Base-by-base conservation (phyloP, 2,113 vertebrate species). In the Melanerpes formicivorus region DNA sequence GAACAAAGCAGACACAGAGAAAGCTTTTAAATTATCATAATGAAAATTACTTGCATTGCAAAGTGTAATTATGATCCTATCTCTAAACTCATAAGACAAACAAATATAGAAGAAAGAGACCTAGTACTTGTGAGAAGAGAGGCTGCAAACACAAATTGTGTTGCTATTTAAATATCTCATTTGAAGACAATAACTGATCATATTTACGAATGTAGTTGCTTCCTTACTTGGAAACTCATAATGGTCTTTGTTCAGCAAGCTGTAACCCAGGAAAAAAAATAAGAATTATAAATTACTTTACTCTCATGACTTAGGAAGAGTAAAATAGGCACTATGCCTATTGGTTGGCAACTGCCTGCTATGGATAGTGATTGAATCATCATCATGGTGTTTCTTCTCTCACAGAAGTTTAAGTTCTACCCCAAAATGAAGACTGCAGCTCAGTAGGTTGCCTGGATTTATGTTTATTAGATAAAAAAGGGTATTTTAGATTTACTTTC, bases 41-140 rank as follows among this genome's bases (percentile, higher is more conserved):
- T 74, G 60, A 93, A 64, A 74, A 85, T 88, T 82, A 66, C 16
- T 77, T 93, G 37, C 75, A 91, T 90, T 94, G 22, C 37, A 8
- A 58, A 64, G 23, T 44, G 18, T 62, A 93, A 88, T 90, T 71
- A 88, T 58, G 17, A 78, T 74, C n/a, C 15, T 72, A 29, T 44
- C 42, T 37, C 69, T 48, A 48, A 91, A 80, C 18, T 80, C 62
- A 54, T 54, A 90, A 74, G 72, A 80, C 27, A 85, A 74, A 86
- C 52, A 91, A 84, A 92, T 29, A 52, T 6, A 77, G 27, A 78
- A 75, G 32, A 66, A 70, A 81, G 25, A 80, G 37, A 72, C 11
- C 4, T 22, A 65, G 10, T 84, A 84, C 52, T 2, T 18, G 40
- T 22, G 55, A 71, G 62, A 88, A 55, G 26, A 64, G 64, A 80